These are phyloP conservation scores for Meles meles DNA, from an alignment of 2,113 vertebrate species.

Conservation along the genomic window DNA sequence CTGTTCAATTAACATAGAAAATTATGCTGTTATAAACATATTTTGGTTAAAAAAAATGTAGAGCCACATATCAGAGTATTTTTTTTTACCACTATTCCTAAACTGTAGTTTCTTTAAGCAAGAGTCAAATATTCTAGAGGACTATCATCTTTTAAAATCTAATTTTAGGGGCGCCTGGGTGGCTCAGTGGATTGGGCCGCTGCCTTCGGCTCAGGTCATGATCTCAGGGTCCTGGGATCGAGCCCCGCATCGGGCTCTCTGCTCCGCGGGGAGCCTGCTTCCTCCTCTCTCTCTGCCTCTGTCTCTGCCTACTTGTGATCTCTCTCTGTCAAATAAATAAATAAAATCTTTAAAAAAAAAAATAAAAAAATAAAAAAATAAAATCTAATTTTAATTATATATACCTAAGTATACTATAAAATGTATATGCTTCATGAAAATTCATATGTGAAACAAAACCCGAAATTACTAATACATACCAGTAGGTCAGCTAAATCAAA, in stretches of 20 bases:
- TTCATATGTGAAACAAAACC: background rate
- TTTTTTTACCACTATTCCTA: background rate
- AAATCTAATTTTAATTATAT: background rate
- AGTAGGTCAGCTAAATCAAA: background rate
- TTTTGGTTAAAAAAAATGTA: background rate
- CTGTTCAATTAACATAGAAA: background rate
- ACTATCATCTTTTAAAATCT: background rate
- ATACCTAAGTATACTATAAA: background rate
- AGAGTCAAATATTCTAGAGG: background rate
- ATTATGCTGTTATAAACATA: background rate
- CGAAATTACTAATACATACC: background rate
- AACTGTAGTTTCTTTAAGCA: background rate
- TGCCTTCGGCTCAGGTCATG: too few relatives aligned
- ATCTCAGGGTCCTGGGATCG: too few relatives aligned
- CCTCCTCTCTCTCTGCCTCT: too few relatives aligned
- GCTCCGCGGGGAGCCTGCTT: too few relatives aligned
- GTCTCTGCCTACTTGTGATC: too few relatives aligned
- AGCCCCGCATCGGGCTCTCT: too few relatives aligned
- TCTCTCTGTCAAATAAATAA: too few relatives aligned
- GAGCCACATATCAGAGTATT: background rate
- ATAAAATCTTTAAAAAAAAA: too few relatives aligned
- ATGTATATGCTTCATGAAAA: background rate
- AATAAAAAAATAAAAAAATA: too few relatives aligned
- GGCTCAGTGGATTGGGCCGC: too few relatives aligned
- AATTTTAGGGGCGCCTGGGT: too few relatives aligned